These are phyloP conservation scores for Smittia sp. DNA, from an alignment of 2,888 invertebrate species.

Conservation along the genomic window DNA sequence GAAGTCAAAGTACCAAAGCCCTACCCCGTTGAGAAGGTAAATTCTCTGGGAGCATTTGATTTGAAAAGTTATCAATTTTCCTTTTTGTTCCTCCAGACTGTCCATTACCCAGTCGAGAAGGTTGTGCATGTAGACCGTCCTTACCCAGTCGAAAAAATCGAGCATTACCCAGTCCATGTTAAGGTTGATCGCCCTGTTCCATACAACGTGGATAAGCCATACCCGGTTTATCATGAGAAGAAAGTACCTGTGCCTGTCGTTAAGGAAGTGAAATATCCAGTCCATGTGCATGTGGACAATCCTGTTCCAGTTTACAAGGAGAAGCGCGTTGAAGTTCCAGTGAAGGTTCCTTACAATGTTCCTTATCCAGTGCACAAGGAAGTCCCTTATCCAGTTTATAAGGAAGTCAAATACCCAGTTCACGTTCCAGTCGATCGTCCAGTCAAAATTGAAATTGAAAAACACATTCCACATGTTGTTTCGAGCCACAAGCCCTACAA, in stretches of 20 bases:
- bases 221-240: slow-evolving; percentile 58
- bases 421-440: slow-evolving; percentile 63
- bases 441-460: slow-evolving; percentile 50
- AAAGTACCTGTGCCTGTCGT: slow-evolving; percentile 50
- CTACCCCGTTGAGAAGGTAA: slow-evolving; percentile 69
- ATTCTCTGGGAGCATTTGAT: slow-evolving; percentile 58
- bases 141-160: slow-evolving; percentile 65
- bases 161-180: slow-evolving; percentile 50
- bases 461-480: slow-evolving; percentile 61
- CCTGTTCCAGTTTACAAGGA: slow-evolving; percentile 55
- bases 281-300: slow-evolving; percentile 61
- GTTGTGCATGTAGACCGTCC: slow-evolving; percentile 63
- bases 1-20: slow-evolving; percentile 74
- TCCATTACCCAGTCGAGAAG: slow-evolving; percentile 67
- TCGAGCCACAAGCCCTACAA: slow-evolving; percentile 74
- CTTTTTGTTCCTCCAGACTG: slow-evolving; percentile 52
- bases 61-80: neutral
- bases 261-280: slow-evolving; percentile 55
- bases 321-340: slow-evolving; percentile 58
- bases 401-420: slow-evolving; percentile 64
- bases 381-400: slow-evolving; percentile 63
- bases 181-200: slow-evolving; percentile 61
- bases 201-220: slow-evolving; percentile 58
- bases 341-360: slow-evolving; percentile 63
- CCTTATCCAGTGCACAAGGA: slow-evolving; percentile 61